phyloP scores from a whole-genome alignment of 1,140 invertebrate genomes.

The Apocrypta bakeri region DNA sequence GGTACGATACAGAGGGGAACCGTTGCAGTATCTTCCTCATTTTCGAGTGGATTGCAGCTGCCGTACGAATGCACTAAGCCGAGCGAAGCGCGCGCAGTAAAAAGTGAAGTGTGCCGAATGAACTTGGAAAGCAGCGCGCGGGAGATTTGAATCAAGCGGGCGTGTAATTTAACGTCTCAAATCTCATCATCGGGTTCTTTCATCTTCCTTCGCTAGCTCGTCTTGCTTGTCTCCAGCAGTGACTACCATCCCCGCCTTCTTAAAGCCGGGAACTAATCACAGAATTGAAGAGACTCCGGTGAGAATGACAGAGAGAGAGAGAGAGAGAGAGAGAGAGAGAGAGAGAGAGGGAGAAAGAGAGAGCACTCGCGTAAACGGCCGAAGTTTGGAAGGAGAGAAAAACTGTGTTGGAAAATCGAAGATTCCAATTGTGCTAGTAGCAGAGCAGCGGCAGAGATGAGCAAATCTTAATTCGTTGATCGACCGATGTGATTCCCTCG shows the following conservation, averaged over 20 bases:
- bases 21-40: no score
- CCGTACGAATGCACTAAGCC: neutral
- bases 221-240: neutral
- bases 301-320: neutral
- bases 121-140: neutral
- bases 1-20: no score
- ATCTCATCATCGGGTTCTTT: constrained; percentile 20
- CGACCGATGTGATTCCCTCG: constrained; percentile 11
- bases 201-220: neutral
- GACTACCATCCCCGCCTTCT: neutral
- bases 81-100: neutral
- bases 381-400: neutral
- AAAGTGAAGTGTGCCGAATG: neutral
- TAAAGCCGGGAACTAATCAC: constrained; percentile 13
- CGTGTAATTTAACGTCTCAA: constrained; percentile 8
- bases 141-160: constrained; percentile 27
- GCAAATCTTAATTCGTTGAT: constrained; percentile 36
- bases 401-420: neutral
- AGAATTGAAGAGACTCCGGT: neutral
- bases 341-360: neutral
- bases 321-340: neutral
- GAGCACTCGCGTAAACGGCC: neutral
- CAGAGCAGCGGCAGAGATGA: neutral
- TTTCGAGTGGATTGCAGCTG: neutral
- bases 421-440: neutral